phyloP scores from a whole-genome alignment of 2,113 vertebrate genomes.

The Boulengeromyrus knoepffleri region DNA sequence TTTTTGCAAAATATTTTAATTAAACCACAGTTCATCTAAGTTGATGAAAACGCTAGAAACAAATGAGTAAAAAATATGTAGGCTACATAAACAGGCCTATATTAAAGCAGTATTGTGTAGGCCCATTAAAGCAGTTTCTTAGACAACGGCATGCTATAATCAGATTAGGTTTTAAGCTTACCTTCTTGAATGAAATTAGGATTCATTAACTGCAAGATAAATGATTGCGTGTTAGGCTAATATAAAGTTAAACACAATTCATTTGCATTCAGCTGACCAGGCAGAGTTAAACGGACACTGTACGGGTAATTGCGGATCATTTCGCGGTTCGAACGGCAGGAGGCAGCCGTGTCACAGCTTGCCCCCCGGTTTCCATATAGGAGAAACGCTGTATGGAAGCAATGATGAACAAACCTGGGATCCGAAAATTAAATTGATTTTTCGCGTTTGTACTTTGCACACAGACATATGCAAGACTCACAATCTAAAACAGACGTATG shows the following conservation, averaged over 20 bases:
- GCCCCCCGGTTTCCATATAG: background rate
- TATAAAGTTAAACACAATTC: background rate
- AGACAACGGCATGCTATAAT: conserved; percentile 8
- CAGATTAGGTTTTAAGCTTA: conserved; percentile 49
- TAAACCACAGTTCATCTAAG: background rate
- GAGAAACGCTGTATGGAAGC: background rate
- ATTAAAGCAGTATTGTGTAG: background rate
- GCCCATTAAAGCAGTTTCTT: background rate
- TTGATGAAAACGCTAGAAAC: background rate
- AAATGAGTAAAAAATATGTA: background rate
- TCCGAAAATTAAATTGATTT: background rate
- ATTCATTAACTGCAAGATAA: conserved; percentile 87
- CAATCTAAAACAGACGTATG: background rate
- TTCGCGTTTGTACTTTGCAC: background rate
- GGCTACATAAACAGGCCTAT: background rate
- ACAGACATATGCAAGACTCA: background rate
- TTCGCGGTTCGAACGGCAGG: background rate
- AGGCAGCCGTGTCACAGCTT: background rate
- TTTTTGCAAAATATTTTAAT: too few relatives aligned
- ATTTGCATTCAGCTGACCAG: background rate
- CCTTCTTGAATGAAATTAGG: conserved; percentile 99
- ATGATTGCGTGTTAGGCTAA: conserved; percentile 22
- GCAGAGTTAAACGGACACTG: background rate
- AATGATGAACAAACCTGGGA: background rate
- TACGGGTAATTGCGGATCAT: background rate